These are phyloP conservation scores for Rattus norvegicus DNA, from an alignment of 2,113 vertebrate genomes.

Conservation along the genomic window DNA sequence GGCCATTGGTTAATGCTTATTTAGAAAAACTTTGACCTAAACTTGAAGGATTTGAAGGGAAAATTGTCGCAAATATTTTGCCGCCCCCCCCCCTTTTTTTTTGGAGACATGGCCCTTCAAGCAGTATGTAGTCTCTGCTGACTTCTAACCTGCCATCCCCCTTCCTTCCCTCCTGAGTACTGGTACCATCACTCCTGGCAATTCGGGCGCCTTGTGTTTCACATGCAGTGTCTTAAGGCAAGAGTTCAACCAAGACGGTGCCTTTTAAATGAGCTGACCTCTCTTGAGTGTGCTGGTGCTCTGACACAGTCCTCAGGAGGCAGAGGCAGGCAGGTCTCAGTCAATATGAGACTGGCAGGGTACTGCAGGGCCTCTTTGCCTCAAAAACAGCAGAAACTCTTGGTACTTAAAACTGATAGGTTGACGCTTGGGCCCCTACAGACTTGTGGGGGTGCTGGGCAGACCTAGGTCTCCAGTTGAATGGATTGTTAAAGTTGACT, in stretches of 20 bases:
- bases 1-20: neutral
- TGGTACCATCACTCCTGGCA: neutral
- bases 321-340: neutral
- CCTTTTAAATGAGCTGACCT: constrained; percentile 15
- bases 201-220: neutral
- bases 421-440: neutral
- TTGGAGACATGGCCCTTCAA: neutral
- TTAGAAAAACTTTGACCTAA: constrained; percentile 19
- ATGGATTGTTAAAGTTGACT: neutral
- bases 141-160: neutral
- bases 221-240: neutral
- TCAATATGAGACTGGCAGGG: neutral
- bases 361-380: neutral
- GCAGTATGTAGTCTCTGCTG: neutral
- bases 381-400: neutral
- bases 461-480: neutral
- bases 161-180: neutral
- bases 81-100: too few species aligned
- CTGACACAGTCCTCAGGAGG: neutral
- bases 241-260: neutral
- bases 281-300: neutral
- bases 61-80: neutral
- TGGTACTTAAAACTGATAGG: neutral
- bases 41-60: neutral
- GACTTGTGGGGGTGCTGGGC: neutral